Base-by-base conservation (phyloP, 2,797 vertebrate genomes). In the Bradypodion ventrale region DNA sequence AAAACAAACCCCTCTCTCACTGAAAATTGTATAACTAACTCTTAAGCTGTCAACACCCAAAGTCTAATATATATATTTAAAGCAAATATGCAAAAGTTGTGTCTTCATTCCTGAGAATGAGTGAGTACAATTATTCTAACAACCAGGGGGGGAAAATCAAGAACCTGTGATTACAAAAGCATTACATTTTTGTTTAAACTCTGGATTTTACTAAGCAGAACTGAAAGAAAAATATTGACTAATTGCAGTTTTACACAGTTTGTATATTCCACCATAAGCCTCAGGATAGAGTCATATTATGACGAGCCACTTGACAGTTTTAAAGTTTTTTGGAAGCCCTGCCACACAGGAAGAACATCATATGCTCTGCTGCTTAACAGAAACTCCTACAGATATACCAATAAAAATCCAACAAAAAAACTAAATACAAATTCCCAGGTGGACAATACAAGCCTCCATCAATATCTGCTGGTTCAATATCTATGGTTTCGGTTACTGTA, bases 61-160 rank as follows among this genome's bases (percentile, higher is more conserved):
- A 82, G 46, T 65, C 59, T 52, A 80, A 78, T 49, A 88, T 0
- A 37, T n/a, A n/a, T 93, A 88, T 80, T 49, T 60, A 85, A 83
- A 87, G 25, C 76, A 85, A 84, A 80, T 52, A 83, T 44, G 44
- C 35, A 44, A 65, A 87, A 5, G 56, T 63, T 68, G 25, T 80
- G 44, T 70, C 52, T 40, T 78, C 80, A 83, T 80, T 60, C 72
- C 44, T 72, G 78, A 87, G 80, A 56, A 35, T 35, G 12, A 49
- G 52, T 29, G 29, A 85, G 86, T 0, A 42, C 19, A 87, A 56
- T 79, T 87, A 62, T 35, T 86, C 2, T 73, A 91, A 23, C 27
- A n/a, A 66, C 23, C 8, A 1, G 78, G 74, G 81, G 74, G 81
- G 78, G 72, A 77, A 84, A 52, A 72, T 27, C 27, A 81, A 76